Conservation (phyloP, 1,140 invertebrate species). For the Idris sp. region DNA sequence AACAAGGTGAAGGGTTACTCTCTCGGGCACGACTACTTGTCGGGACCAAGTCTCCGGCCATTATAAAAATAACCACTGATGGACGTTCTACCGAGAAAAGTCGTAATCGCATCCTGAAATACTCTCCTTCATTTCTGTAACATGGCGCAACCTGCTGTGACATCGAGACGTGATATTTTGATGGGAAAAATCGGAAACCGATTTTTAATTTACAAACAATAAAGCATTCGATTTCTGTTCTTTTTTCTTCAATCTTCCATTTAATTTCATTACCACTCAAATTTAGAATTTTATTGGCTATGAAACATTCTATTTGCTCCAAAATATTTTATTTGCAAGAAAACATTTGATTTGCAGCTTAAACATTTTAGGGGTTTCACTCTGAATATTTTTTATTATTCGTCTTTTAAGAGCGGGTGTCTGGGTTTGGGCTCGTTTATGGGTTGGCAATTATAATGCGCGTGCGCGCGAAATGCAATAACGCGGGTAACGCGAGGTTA, state of each 20-base stretch:
- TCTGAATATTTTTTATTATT: slow-evolving; percentile 54
- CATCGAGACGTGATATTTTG: too few species aligned
- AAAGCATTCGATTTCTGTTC: too few species aligned
- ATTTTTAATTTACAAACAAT: too few species aligned
- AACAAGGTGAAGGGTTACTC: slow-evolving; percentile 66
- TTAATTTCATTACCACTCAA: too few species aligned
- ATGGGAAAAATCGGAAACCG: not conserved
- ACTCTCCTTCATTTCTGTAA: slow-evolving; percentile 45
- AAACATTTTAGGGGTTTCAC: too few species aligned
- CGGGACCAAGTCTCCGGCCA: slow-evolving; percentile 67
- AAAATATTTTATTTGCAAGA: too few species aligned
- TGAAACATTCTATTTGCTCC: too few species aligned
- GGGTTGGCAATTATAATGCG: slow-evolving; percentile 62
- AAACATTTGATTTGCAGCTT: too few species aligned
- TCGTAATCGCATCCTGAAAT: slow-evolving; percentile 76
- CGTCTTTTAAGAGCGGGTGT: slow-evolving; percentile 50
- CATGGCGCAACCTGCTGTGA: slow-evolving; percentile 26
- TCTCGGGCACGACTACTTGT: slow-evolving; percentile 57
- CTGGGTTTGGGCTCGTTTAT: slow-evolving; percentile 57
- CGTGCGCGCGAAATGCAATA: slow-evolving; percentile 57
- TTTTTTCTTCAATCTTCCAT: too few species aligned
- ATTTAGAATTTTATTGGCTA: too few species aligned
- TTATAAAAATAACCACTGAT: slow-evolving; percentile 80
- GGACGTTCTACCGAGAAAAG: slow-evolving; percentile 79
- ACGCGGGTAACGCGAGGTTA: slow-evolving; percentile 63